phyloP scores from a whole-genome alignment of 1,140 invertebrate species.

The Drosophila eugracilis region DNA sequence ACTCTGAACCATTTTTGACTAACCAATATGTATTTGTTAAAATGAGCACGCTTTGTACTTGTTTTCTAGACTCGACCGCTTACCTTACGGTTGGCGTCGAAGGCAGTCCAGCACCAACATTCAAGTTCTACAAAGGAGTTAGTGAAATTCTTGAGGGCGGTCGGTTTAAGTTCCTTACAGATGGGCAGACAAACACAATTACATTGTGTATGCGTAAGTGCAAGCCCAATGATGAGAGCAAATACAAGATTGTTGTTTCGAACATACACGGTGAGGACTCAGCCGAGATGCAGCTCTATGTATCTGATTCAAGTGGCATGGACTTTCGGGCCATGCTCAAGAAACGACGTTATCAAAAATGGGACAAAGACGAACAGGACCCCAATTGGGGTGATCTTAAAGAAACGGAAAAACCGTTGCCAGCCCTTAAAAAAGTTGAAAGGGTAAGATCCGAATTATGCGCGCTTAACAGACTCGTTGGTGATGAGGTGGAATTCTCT shows the following conservation, averaged over 20 bases:
- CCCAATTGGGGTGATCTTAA: slow-evolving; percentile 97
- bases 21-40: slow-evolving; percentile 31
- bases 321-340: slow-evolving; percentile 99
- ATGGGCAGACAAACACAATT: slow-evolving; percentile 94
- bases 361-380: slow-evolving; percentile 94
- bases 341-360: slow-evolving; percentile 98
- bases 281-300: slow-evolving; percentile 97
- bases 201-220: slow-evolving; percentile 98
- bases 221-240: slow-evolving; percentile 98
- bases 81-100: slow-evolving; percentile 95
- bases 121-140: slow-evolving; percentile 97
- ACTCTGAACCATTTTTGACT: background rate
- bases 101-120: slow-evolving; percentile 96
- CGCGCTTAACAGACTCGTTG: slow-evolving; percentile 5
- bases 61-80: slow-evolving; percentile 91
- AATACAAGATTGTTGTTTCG: slow-evolving; percentile 96
- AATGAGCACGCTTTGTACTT: slow-evolving; percentile 17
- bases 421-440: slow-evolving; percentile 95
- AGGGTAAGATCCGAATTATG: slow-evolving; percentile 88
- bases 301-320: slow-evolving; percentile 98
- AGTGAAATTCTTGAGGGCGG: slow-evolving; percentile 96
- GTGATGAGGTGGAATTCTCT: slow-evolving; percentile 2
- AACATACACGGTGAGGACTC: slow-evolving; percentile 97
- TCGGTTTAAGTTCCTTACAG: slow-evolving; percentile 95
- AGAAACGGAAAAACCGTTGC: slow-evolving; percentile 94